A percentile compares a stretch with the other conserved stretches of the same genome.
Conservation (phyloP, 1,140 invertebrate species). For the Liolophura sinensis region DNA sequence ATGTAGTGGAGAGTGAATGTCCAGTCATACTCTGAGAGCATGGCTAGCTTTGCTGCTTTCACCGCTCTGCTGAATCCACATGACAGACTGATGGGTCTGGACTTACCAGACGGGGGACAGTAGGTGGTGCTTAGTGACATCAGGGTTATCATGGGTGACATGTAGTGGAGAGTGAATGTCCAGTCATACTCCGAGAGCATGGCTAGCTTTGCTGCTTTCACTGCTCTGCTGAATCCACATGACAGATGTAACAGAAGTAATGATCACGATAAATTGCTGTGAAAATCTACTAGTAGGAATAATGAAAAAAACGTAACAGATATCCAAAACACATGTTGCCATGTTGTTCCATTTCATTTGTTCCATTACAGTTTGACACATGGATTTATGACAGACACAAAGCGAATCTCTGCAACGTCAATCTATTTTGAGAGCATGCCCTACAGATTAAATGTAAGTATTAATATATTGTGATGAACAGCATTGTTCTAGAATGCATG, state of each 20-base stretch:
- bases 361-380: constrained; percentile 69
- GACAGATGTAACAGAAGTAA: too few relatives aligned
- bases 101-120: constrained; percentile 97
- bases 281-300: too few relatives aligned
- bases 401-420: constrained; percentile 95
- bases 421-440: constrained; percentile 99
- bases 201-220: too few relatives aligned
- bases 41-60: constrained; percentile 90
- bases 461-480: background rate
- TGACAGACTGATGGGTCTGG: constrained; percentile 93
- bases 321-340: too few relatives aligned
- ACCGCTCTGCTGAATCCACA: constrained; percentile 74
- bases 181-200: too few relatives aligned
- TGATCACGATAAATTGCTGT: too few relatives aligned
- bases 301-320: too few relatives aligned
- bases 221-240: too few relatives aligned
- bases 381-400: constrained; percentile 87
- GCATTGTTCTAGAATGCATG: too few relatives aligned
- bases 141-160: constrained; percentile 76
- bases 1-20: constrained; percentile 95
- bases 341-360: constrained; percentile 5
- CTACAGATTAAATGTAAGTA: constrained; percentile 80
- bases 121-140: constrained; percentile 58
- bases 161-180: too few relatives aligned
- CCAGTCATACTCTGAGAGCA: constrained; percentile 93